Evolutionary conservation across 2,888 invertebrate genomes (phyloP), one percentile per base, ranked within the genome.

Genomic region (Rhyacophila evoluta): DNA sequence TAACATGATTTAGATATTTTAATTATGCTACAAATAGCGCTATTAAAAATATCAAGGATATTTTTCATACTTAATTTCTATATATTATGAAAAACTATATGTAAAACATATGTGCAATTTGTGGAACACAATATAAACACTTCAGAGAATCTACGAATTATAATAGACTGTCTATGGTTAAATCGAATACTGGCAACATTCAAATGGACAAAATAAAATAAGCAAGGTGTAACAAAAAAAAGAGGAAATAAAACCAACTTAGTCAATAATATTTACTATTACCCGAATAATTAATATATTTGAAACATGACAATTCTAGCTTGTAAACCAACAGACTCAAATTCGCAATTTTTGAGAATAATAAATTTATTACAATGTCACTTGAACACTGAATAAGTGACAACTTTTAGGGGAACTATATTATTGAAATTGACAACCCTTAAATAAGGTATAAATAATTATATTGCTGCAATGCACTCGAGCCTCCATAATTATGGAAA

Each of bases 221-320:
- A 33, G 6, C 2, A 33, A 33, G 6, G 6, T 4, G 29, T 33
- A 33, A 33, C 6, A 15, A 55, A 25, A 39, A 12, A 39, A 38
- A 55, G 19, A 4, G 19, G 19, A 55, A 19, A 55, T 11, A 55
- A 55, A 55, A 25, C 55, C 55, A 55, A 55, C 19, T 55, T 19
- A 55, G 55, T 55, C 55, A 55, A 55, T 55, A 55, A 55, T 55
- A 55, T 55, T 55, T 55, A 55, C 55, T 19, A 19, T 55, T 19
- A 55, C 55, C 19, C 6, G 6, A 25, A 55, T 25, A 25, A 55
- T 55, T 25, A 55, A 19, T 55, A 19, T 55, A 55, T 55, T 55
- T 55, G 55, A 55, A 55, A 55, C 19, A 55, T 8, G 10, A 55
- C 19, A 55, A 55, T 55, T 55, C 55, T 55, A 55, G 55, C 55